Percentiles rank a stretch among this genome's conserved stretches.
These are phyloP conservation scores for Larimichthys crocea DNA, from an alignment of 2,113 vertebrate species.

Conservation along the genomic window DNA sequence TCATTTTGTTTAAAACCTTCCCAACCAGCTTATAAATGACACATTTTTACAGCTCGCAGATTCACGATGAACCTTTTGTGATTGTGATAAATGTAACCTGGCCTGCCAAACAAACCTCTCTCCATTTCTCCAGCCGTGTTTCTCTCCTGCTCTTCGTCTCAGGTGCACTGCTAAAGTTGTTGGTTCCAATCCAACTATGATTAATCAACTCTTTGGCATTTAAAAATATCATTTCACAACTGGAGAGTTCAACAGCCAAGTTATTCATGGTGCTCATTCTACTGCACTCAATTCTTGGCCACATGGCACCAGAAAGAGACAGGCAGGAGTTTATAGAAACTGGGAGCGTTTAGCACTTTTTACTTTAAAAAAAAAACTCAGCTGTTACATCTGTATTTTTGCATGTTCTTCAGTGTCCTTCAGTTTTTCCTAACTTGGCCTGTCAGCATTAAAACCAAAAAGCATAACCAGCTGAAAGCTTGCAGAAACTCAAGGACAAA, in stretches of 20 bases:
- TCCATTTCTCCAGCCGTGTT: neutral
- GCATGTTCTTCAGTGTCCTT: neutral
- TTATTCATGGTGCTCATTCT: neutral
- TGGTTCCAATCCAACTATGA: neutral
- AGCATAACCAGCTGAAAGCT: neutral
- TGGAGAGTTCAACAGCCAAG: neutral
- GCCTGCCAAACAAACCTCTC: neutral
- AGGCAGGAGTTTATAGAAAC: too few species aligned
- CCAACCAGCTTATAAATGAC: neutral
- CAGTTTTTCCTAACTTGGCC: neutral
- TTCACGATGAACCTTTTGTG: neutral
- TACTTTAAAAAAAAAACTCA: neutral
- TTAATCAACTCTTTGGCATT: neutral
- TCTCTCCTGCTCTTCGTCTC: neutral
- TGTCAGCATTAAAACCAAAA: conserved; percentile 28
- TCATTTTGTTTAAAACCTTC: neutral
- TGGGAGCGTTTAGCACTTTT: too few species aligned
- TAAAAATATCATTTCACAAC: neutral
- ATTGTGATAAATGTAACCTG: neutral
- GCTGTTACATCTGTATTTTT: neutral
- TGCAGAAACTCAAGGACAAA: conserved; percentile 7
- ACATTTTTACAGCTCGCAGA: neutral
- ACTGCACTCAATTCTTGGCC: neutral
- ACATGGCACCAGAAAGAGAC: too few species aligned
- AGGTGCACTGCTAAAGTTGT: neutral